Base-by-base conservation (phyloP, 1,140 invertebrate species). In the Triops cancriformis region DNA sequence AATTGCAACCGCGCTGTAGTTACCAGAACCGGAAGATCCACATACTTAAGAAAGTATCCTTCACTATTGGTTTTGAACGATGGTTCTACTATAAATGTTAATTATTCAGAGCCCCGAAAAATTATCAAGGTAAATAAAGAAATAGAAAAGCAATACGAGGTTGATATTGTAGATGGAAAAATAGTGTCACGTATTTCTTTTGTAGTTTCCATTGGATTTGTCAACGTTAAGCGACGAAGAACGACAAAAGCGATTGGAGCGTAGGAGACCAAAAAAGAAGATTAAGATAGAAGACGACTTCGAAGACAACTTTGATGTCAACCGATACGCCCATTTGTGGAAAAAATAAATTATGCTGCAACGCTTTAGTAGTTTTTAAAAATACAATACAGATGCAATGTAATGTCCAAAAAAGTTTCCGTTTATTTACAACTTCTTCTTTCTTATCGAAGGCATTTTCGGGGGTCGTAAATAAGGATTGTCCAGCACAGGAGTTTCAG, bases 401-500 rank as follows among this genome's bases (percentile, higher is more conserved):
- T 74, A 74, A 74, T n/a, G 6, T 26, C 7, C 23, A 28, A 31
- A 74, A 37, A 37, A 7, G 7, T 12, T 23, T 74, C n/a, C 26
- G 73, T 74, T 74, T 43, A 51, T 41, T 76, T 51, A 76, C 26
- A 28, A 31, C 42, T 76, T 79, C 42, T 77, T 80, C 45, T 79
- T 81, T 76, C 81, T 82, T 74, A 82, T 84, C 11, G 81, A 80
- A 6, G 92, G 91, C 81, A 93, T 84, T 82, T 93, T 94, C 0
- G 92, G 91, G 1, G 93, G 92, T 41, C 93, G 87, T 77, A 96
- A 86, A 83, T 94, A 96, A 0, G 94, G 94, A 87, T 95, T 96
- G 82, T 96, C 94, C 31, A 75, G 77, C 77, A 78, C 79, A 80
- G 76, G 82, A 74, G 76, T 81, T 73, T 79, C 80, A 31, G 77